Evolutionary conservation across 2,113 vertebrate genomes (phyloP).

Genomic region (Microtus richardsoni): DNA sequence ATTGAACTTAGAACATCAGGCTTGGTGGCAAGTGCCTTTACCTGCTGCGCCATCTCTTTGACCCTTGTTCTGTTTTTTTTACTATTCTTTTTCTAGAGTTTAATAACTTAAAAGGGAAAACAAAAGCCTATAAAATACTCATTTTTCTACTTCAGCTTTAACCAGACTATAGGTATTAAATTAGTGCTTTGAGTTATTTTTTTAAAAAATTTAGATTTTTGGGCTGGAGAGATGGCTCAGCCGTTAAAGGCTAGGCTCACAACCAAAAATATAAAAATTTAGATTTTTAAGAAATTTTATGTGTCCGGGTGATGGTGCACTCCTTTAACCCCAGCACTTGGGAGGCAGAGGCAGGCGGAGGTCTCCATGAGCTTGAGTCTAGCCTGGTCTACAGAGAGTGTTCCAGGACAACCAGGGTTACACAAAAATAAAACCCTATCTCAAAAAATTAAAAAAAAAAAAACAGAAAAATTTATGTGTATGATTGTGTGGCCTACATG

Average conservation of each 20-base stretch:
- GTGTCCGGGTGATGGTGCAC: not conserved
- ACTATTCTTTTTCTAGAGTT: slow-evolving; percentile 12
- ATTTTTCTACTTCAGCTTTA: slow-evolving; percentile 39
- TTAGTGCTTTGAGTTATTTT: slow-evolving; percentile 31
- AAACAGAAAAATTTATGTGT: not conserved
- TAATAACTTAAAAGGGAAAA: slow-evolving; percentile 30
- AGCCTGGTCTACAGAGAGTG: not conserved
- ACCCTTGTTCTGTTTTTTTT: not conserved
- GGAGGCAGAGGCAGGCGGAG: not conserved
- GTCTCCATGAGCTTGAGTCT: not conserved
- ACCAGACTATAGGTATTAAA: not conserved
- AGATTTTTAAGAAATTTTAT: not conserved
- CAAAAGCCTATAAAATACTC: slow-evolving; percentile 38
- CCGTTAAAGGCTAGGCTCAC: too few relatives aligned
- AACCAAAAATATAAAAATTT: not conserved
- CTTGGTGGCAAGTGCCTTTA: not conserved
- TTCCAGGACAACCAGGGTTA: not conserved
- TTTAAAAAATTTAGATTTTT: not conserved
- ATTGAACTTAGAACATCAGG: not conserved
- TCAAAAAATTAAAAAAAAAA: not conserved
- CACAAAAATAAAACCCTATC: not conserved
- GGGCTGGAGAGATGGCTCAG: too few relatives aligned
- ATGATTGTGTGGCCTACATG: not conserved
- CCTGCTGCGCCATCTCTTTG: not conserved
- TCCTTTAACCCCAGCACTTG: not conserved